Base-by-base conservation (phyloP, 2,888 invertebrate species). In the Pseudeuparius sepicola region DNA sequence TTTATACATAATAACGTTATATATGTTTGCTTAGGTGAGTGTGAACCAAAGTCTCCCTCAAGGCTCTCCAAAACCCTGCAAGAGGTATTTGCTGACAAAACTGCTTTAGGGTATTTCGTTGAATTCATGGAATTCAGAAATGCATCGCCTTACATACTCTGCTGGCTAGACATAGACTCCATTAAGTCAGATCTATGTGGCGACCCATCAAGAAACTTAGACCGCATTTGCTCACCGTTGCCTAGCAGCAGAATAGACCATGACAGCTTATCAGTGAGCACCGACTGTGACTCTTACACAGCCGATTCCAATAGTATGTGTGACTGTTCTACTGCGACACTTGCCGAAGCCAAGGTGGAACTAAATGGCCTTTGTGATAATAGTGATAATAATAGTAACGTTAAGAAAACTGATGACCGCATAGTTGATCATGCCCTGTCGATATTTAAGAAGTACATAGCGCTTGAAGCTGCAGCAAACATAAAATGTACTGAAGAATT, bases 121-220 rank as follows among this genome's bases (percentile, higher is more conserved):
- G 85, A 88, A 52, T 93, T 76, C 60, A 74, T 93, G 73, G 86
- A 89, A 52, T 68, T 75, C n/a, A 70, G 75, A 44, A 75, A 75
- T 37, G 73, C 75, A 34, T 61, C 78, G 35, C 61, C 70, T 12
- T 64, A 79, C 17, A 69, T 86, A 2, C 78, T 78, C 57, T 82
- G 84, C 58, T 85, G 79, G 75, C 57, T 84, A 44, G 85, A 85
- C 51, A 70, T 82, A 26, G 79, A 84, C 52, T 72, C 73, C 48
- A 76, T 82, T 50, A 72, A 69, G 52, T 55, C 57, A 3, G 63
- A 66, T 4, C 57, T 53, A 16, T 43, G 42, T 23, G 24, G 13
- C 6, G 14, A 44, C 45, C 14, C 36, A 25, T 9, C 34, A 20
- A 10, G 27, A 27, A 32, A 26, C 25, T 17, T 9, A 33, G 23